Conservation (phyloP, 2,113 vertebrate genomes). For the Eulemur macaco region DNA sequence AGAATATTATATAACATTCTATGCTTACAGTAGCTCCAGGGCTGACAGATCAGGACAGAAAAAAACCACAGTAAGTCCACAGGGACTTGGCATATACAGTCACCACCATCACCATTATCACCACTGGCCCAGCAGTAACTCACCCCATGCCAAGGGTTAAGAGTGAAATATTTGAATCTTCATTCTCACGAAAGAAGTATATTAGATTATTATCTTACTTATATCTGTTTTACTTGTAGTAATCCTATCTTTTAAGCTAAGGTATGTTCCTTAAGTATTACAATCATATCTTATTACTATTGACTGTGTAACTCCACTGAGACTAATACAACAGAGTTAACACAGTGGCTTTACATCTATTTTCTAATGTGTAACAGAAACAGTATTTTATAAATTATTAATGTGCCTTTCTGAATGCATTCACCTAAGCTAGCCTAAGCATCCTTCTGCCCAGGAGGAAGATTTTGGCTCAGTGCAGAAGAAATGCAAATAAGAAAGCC, state of each 20-base stretch:
- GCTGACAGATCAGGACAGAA: background rate
- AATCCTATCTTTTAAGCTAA: conserved; percentile 37
- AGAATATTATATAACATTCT: background rate
- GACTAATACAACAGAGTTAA: conserved; percentile 48
- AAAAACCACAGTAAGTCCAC: background rate
- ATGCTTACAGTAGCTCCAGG: background rate
- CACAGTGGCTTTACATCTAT: conserved; percentile 32
- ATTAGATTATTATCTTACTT: background rate
- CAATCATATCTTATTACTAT: conserved; percentile 35
- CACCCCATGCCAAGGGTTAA: background rate
- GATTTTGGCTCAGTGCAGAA: conserved; percentile 20
- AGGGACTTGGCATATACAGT: background rate
- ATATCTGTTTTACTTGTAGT: background rate
- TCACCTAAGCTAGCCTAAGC: conserved; percentile 41
- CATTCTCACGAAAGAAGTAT: background rate
- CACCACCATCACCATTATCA: background rate
- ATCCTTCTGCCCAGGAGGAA: conserved; percentile 43
- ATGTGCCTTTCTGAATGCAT: conserved; percentile 48
- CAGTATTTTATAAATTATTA: conserved; percentile 67
- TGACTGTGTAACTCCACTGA: conserved; percentile 47
- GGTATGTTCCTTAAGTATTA: background rate
- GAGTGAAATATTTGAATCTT: background rate
- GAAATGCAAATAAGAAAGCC: background rate
- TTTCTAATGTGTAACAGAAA: conserved; percentile 35
- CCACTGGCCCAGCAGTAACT: background rate